Evolutionary conservation across 2,113 vertebrate species (phyloP), one percentile per base, ranked within the genome.

Genomic region (Ciconia stormi): DNA sequence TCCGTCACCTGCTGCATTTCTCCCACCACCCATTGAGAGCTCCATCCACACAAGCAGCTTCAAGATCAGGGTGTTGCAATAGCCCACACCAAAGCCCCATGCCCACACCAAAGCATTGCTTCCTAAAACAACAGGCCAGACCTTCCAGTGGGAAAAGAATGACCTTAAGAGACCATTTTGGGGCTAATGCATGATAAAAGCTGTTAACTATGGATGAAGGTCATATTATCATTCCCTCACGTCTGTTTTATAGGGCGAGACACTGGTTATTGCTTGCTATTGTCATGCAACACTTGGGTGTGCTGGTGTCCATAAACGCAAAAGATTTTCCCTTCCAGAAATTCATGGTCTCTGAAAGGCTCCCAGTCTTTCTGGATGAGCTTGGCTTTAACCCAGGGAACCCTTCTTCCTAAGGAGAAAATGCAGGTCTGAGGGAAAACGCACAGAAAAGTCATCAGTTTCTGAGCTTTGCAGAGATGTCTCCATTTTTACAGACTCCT

Each of bases 171-270:
- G 36, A 67, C n/a, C 0, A 0, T 36, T 58, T 38, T 27, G n/a
- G 78, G 74, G 71, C n/a, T 86, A 92, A 67, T 0, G 5, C 34
- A 29, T 26, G 66, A 73, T 76, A 81, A 90, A 90, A 3, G 3
- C 34, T 52, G 19, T 52, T 66, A 71, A 77, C 2, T 11, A 52
- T 86, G 55, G 83, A 74, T 55, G 32, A 95, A 83, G 84, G 67
- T 94, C 84, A 19, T 34, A 30, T 50, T 26, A 47, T 49, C 42
- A 46, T 91, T 89, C 46, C 32, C 42, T 73, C 42, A 8, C 5
- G 1, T 49, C 61, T 94, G 71, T 88, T 96, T 93, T 94, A 93
- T 92, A 96, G 63, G 79, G 87, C 2, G 1, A 95, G 70, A 88
- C n/a, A 1, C 55, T 40, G 55, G n/a, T 93, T 94, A 90, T 93